Evolutionary conservation across 2,888 invertebrate species (phyloP), one percentile per base, ranked within the genome.

Genomic region (Euplagia quadripunctaria): DNA sequence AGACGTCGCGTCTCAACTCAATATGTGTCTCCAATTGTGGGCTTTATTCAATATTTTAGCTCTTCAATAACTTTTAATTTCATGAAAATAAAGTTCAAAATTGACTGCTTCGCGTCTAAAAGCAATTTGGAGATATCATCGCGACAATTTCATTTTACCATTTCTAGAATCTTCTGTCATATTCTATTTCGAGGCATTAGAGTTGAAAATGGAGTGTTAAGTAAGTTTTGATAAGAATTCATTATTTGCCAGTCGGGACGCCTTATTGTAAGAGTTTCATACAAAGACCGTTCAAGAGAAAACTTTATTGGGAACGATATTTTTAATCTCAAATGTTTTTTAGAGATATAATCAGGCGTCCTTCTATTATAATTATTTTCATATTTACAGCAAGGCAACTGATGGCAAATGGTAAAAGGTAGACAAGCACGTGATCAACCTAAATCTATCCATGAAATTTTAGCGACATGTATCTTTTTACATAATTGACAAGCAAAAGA

Each of bases 261-360:
- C 75, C 74, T 76, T 82, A 82, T 84, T 85, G 78, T 75, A 65
- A 77, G 81, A 80, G 72, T 79, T 84, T 79, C 75, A 65, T 79
- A 79, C 64, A 81, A 85, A 86, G 78, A 72, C 51, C 70, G 78
- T 80, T 82, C 78, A 68, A 72, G 73, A 72, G 73, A 78, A 81
- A 82, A 79, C 70, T 83, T 75, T 79, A 86, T 84, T 84, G 85
- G 78, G 84, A 85, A 77, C 72, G 74, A 82, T 83, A 80, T 79
- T 84, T 80, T 82, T 79, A 82, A 82, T 82, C 72, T 77, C 16
- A 64, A 68, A 77, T 80, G 75, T 79, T 78, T 68, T 77, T 72
- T 76, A 74, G 70, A n/a, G 69, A 52, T 70, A 77, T 73, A 46
- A 77, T 74, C 42, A 64, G 69, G 31, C 16, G 14, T 66, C 58